These are phyloP conservation scores for Corythaixoides concolor DNA, from an alignment of 2,113 vertebrate genomes.

Conservation along the genomic window DNA sequence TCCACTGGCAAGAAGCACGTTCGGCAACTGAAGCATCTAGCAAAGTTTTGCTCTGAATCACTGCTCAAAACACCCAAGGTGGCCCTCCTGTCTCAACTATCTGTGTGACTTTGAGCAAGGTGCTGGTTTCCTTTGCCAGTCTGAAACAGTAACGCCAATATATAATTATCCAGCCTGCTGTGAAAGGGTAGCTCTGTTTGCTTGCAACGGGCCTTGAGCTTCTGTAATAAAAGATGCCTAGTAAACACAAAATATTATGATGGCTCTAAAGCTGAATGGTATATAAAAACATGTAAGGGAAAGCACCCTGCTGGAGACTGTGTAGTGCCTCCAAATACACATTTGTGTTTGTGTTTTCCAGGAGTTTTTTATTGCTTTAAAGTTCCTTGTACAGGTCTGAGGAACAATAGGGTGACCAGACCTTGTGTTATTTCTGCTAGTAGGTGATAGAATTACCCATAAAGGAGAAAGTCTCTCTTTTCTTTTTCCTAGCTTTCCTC, in stretches of 20 bases:
- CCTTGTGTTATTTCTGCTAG: neutral
- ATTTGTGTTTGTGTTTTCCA: neutral
- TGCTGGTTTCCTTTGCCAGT: neutral
- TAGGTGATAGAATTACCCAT: neutral
- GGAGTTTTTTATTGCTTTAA: neutral
- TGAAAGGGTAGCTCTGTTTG: neutral
- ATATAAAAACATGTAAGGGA: neutral
- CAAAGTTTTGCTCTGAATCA: neutral
- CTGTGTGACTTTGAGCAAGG: neutral
- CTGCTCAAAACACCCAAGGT: neutral
- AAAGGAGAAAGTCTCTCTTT: neutral
- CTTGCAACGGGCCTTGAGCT: neutral
- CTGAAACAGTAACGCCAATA: neutral
- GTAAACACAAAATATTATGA: neutral
- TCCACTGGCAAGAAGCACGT: neutral
- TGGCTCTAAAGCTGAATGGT: neutral
- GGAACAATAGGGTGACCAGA: accelerated
- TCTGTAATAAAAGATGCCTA: neutral
- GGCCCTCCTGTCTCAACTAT: neutral
- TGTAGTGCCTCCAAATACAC: neutral
- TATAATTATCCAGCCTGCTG: neutral
- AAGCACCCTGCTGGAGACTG: neutral
- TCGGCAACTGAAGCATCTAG: neutral
- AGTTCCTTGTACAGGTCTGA: neutral
- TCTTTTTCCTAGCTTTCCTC: neutral